These are phyloP conservation scores for Acyrthosiphon pisum DNA, from an alignment of 1,140 invertebrate species.

Conservation along the genomic window DNA sequence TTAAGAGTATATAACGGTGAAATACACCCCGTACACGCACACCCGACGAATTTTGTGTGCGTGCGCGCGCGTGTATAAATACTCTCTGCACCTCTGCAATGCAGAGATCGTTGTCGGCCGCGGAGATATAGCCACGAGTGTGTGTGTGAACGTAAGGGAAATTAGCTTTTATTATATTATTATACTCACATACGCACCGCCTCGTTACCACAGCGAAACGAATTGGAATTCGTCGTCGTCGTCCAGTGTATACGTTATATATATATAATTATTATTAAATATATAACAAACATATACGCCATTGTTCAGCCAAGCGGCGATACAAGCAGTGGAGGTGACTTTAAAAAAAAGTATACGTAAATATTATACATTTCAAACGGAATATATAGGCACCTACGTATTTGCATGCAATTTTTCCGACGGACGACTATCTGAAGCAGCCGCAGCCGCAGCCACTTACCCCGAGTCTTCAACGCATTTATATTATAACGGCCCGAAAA, in stretches of 20 bases:
- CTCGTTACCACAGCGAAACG: conserved; percentile 16
- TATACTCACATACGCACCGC: not conserved
- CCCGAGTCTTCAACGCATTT: not conserved
- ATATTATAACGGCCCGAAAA: not conserved
- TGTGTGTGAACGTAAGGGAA: not conserved
- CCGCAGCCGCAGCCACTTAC: too few relatives aligned
- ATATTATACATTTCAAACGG: not conserved
- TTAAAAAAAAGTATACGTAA: not conserved
- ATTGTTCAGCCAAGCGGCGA: not conserved
- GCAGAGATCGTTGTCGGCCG: conserved; percentile 40
- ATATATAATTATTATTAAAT: not conserved
- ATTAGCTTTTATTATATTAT: conserved; percentile 39
- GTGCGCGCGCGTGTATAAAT: not conserved
- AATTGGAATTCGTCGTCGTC: not conserved
- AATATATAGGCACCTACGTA: not conserved
- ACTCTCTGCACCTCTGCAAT: conserved; percentile 27
- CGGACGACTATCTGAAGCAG: not conserved
- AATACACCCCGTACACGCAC: not conserved
- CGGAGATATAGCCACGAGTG: not conserved
- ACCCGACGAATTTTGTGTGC: not conserved
- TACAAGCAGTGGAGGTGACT: not conserved
- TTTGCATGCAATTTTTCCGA: not conserved
- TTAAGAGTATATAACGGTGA: not conserved
- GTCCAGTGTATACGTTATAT: not conserved
- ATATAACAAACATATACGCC: not conserved